Base-by-base conservation (phyloP, 2,113 vertebrate genomes). In the Hyperopisus bebe region DNA sequence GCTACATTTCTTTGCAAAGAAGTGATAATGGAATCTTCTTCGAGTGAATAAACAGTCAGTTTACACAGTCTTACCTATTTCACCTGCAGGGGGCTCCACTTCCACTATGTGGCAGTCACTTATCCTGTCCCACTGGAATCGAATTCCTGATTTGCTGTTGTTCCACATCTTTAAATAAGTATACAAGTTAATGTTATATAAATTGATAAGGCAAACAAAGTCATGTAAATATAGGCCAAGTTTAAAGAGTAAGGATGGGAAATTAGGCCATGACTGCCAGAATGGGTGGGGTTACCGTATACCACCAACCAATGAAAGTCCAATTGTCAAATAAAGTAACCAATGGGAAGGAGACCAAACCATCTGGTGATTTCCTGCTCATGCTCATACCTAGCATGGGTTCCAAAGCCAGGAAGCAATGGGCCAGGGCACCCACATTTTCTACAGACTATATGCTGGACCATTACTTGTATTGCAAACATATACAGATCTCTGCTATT, bases 151-250 rank as follows among this genome's bases (percentile, higher is more conserved):
- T 92, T 91, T 97, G 95, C 98, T 99, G 91, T 97, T 95, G 92
- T 99, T 99, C 98, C 97, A 98, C 97, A 99, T 97, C 98, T 99
- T 89, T 90, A 94, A 3, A 88, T 13, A 10, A 90, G n/a, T 80
- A 44, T 47, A 85, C 24, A 91, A 86, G 35, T 82, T 42, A 89
- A 80, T 35, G 47, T 44, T 21, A 86, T 35, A 27, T 31, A 24
- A 77, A 46, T 58, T 8, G 21, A 19, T 80, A 48, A 85, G 42
- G 35, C 66, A 91, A 85, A 85, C 17, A n/a, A 86, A 51, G 31
- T 13, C 84, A 35, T 86, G 46, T 51, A 31, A 27, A 35, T 39
- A 77, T 19, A 35, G 31, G 8, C 19, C 80, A 46, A n/a, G 21
- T 83, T 77, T 13, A 74, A 74, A 39, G 15, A 19, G 70, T 39